Evolutionary conservation across 2,797 vertebrate species (phyloP).

Genomic region (Aselliscus stoliczkanus): DNA sequence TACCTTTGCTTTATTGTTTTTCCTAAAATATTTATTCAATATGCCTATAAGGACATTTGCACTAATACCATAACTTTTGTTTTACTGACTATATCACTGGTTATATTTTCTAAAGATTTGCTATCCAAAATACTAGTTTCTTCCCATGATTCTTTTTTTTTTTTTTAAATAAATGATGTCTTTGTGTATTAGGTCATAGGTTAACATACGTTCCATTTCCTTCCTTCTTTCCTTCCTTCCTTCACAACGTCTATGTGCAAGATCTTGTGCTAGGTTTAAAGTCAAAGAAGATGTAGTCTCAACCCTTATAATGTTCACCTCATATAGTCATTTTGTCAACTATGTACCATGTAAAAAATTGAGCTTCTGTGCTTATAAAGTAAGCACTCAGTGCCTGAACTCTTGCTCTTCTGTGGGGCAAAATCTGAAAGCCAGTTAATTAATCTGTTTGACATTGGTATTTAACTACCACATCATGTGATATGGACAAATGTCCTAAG

Average conservation of each 20-base stretch:
- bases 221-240: neutral
- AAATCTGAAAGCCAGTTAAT: neutral
- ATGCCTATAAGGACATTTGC: neutral
- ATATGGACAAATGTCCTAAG: neutral
- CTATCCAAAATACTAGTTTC: neutral
- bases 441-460: neutral
- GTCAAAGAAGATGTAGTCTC: neutral
- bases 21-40: neutral
- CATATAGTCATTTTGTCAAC: neutral
- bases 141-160: neutral
- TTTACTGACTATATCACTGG: neutral
- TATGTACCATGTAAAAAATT: neutral
- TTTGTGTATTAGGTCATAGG: neutral
- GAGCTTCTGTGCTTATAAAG: neutral
- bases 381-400: neutral
- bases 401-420: neutral
- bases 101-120: neutral
- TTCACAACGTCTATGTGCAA: neutral
- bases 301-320: rapidly evolving
- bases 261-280: neutral
- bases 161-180: neutral
- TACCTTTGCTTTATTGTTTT: neutral
- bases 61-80: neutral
- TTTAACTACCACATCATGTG: neutral
- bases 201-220: neutral